phyloP scores from a whole-genome alignment of 2,113 vertebrate genomes.

The Chelonoidis abingdonii region DNA sequence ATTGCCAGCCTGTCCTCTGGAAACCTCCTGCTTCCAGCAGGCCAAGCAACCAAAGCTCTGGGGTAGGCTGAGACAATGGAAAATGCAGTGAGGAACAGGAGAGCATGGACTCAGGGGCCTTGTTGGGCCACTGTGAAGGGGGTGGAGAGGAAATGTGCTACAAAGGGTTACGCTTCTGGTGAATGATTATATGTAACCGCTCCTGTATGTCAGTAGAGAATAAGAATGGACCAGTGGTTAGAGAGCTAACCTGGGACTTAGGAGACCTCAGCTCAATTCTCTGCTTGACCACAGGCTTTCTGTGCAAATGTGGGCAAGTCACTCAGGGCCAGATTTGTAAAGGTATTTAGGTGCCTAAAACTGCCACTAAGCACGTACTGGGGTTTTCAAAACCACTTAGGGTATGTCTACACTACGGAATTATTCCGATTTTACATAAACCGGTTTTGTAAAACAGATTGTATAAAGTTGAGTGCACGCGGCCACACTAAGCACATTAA shows the following conservation, averaged over 20 bases:
- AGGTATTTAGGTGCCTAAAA: neutral
- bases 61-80: neutral
- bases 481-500: too few relatives aligned
- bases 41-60: neutral
- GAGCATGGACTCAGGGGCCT: neutral
- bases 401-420: too few relatives aligned
- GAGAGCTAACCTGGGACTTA: neutral
- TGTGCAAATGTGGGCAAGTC: neutral
- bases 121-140: neutral
- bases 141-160: neutral
- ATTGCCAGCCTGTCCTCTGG: neutral
- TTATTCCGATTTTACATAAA: too few relatives aligned
- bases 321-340: neutral
- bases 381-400: neutral
- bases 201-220: neutral
- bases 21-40: fast-evolving
- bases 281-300: neutral
- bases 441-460: too few relatives aligned
- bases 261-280: neutral
- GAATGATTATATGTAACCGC: neutral
- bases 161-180: neutral
- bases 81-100: neutral
- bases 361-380: neutral
- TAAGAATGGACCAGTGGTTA: neutral
- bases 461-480: too few relatives aligned